A percentile compares a stretch with the other conserved stretches of the same genome.
phyloP scores from a whole-genome alignment of 2,888 invertebrate genomes.

The Ischnus inquisitorius region DNA sequence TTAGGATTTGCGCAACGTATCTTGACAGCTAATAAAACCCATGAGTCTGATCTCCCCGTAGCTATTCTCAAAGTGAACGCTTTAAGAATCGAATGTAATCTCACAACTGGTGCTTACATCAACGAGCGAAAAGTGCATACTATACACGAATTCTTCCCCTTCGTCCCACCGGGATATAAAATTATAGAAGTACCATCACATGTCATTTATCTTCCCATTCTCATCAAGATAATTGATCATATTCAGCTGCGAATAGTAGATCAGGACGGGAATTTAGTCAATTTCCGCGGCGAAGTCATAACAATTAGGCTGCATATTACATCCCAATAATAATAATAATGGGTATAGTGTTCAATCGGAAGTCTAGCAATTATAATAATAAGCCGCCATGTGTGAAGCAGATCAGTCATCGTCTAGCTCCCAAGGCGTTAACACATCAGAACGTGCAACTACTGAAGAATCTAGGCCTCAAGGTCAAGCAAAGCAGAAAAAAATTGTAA shows the following conservation, averaged over 20 bases:
- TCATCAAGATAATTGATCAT: too few species aligned
- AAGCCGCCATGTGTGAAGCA: not conserved
- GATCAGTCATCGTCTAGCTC: constrained; percentile 23
- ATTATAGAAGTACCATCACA: constrained; percentile 25
- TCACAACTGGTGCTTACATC: too few species aligned
- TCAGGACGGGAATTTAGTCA: constrained; percentile 59
- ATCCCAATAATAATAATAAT: constrained; percentile 16
- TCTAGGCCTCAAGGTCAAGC: constrained; percentile 17
- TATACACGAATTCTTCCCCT: too few species aligned
- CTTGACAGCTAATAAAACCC: too few species aligned
- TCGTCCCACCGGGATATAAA: too few species aligned
- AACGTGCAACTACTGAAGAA: constrained; percentile 10
- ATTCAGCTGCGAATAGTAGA: too few species aligned
- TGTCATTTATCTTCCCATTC: constrained; percentile 57
- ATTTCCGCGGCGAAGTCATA: too few species aligned
- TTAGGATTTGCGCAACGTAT: too few species aligned
- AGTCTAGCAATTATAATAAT: not conserved
- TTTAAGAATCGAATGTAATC: too few species aligned
- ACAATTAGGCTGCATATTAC: constrained; percentile 63
- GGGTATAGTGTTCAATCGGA: constrained; percentile 25
- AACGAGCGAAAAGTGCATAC: too few species aligned
- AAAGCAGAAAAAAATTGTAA: not conserved
- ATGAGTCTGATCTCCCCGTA: not conserved
- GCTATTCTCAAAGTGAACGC: too few species aligned
- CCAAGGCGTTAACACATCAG: constrained; percentile 18